A percentile compares a stretch with the other conserved stretches of the same genome.
These are phyloP conservation scores for Channa maculata DNA, from an alignment of 2,113 vertebrate genomes.

Conservation along the genomic window DNA sequence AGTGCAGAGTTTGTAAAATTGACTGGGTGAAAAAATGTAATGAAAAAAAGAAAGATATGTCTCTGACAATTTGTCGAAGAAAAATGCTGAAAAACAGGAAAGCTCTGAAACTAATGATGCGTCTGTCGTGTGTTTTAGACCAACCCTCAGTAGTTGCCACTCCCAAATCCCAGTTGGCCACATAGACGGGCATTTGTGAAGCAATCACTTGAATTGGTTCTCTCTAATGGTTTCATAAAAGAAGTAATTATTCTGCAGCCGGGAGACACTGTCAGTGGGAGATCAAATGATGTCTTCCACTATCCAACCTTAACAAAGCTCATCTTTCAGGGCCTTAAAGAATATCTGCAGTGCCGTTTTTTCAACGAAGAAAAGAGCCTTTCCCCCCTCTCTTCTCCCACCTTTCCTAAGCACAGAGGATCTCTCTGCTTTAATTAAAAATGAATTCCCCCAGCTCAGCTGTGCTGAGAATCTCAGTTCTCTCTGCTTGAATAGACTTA, in stretches of 20 bases:
- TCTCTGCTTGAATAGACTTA: constrained; percentile 59
- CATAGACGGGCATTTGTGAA: constrained; percentile 63
- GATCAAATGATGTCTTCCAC: constrained; percentile 77
- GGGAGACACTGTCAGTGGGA: constrained; percentile 65
- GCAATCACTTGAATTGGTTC: constrained; percentile 68
- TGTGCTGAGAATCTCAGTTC: constrained; percentile 55
- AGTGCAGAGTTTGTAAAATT: not conserved
- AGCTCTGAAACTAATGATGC: constrained; percentile 27
- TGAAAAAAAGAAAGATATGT: constrained; percentile 8
- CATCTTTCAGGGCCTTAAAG: constrained; percentile 60
- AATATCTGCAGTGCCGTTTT: constrained; percentile 53
- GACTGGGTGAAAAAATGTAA: not conserved
- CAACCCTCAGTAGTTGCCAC: no score
- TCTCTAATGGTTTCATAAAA: constrained; percentile 74
- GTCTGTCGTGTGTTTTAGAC: not conserved
- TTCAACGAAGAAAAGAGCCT: constrained; percentile 42
- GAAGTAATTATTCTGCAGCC: constrained; percentile 74
- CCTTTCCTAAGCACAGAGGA: constrained; percentile 58
- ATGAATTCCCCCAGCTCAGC: constrained; percentile 57
- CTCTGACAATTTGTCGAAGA: not conserved
- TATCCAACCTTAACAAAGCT: constrained; percentile 68
- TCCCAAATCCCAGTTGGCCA: constrained; percentile 35
- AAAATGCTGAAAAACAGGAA: constrained; percentile 13
- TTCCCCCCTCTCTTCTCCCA: constrained; percentile 51
- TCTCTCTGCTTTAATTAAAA: constrained; percentile 72